Evolutionary conservation across 2,888 invertebrate species (phyloP).

Genomic region (Patella pellucida): DNA sequence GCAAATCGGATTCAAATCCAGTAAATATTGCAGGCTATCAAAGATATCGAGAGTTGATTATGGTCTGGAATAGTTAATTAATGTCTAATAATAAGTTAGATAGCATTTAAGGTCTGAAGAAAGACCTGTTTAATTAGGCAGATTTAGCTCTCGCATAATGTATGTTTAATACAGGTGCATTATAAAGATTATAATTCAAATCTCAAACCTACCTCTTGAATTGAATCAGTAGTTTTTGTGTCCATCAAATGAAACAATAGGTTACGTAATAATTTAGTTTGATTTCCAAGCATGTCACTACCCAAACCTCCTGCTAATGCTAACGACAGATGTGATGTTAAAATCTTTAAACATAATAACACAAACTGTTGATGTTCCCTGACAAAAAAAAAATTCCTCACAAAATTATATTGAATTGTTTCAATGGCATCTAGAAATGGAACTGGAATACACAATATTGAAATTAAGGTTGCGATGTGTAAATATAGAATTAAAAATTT

Average conservation of each 20-base stretch:
- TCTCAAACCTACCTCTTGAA: constrained; percentile 71
- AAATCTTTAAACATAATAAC: constrained; percentile 74
- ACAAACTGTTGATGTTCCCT: constrained; percentile 77
- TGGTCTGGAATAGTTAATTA: too few species aligned
- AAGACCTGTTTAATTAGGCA: too few species aligned
- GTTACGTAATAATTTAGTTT: constrained; percentile 75
- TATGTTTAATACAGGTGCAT: background rate
- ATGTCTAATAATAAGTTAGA: too few species aligned
- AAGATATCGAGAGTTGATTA: too few species aligned
- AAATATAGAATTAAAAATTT: background rate
- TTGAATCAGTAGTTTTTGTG: constrained; percentile 72
- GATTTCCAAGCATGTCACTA: constrained; percentile 73
- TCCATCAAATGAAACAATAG: constrained; percentile 74
- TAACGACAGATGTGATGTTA: constrained; percentile 76
- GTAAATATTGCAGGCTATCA: too few species aligned
- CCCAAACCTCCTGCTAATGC: constrained; percentile 74
- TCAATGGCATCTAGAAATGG: too few species aligned
- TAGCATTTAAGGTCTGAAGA: too few species aligned
- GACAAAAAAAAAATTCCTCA: constrained; percentile 27
- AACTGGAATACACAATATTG: background rate
- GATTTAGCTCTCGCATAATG: too few species aligned
- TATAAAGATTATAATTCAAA: background rate
- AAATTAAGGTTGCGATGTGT: background rate
- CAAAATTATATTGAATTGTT: too few species aligned
- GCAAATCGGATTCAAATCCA: too few species aligned